A percentile compares a stretch with the other conserved stretches of the same genome.
phyloP scores from a whole-genome alignment of 2,113 vertebrate species.

The Stomatorhinus ivindoensis region DNA sequence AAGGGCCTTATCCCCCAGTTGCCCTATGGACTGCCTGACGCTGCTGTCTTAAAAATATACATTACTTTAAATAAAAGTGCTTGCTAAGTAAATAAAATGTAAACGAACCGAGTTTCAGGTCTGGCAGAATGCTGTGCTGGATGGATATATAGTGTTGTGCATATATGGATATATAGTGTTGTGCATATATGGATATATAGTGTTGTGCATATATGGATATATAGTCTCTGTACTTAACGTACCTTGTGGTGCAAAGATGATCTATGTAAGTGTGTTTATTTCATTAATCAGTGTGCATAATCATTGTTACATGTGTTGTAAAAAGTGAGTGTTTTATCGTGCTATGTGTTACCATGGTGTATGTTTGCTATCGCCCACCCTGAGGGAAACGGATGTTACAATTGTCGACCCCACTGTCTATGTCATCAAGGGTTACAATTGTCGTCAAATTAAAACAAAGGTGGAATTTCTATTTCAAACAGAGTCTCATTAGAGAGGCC shows the following conservation, averaged over 20 bases:
- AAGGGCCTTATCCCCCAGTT: background rate
- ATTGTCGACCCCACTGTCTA: background rate
- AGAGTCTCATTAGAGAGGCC: background rate
- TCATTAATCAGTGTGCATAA: background rate
- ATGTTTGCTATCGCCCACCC: background rate
- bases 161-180: background rate
- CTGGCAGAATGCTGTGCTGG: background rate
- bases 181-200: background rate
- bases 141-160: background rate
- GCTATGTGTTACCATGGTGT: background rate
- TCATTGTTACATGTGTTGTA: background rate
- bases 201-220: background rate
- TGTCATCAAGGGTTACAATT: background rate
- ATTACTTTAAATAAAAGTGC: background rate
- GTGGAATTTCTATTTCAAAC: background rate
- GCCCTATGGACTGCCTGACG: background rate
- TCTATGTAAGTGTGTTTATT: background rate
- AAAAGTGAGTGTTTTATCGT: background rate
- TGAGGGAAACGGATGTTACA: background rate
- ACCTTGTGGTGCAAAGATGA: background rate
- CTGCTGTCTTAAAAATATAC: background rate
- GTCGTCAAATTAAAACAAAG: background rate
- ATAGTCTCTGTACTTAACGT: background rate
- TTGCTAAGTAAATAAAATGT: background rate
- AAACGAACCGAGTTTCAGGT: background rate